Conservation (phyloP, 2,113 vertebrate species). For the Phoxinus phoxinus region DNA sequence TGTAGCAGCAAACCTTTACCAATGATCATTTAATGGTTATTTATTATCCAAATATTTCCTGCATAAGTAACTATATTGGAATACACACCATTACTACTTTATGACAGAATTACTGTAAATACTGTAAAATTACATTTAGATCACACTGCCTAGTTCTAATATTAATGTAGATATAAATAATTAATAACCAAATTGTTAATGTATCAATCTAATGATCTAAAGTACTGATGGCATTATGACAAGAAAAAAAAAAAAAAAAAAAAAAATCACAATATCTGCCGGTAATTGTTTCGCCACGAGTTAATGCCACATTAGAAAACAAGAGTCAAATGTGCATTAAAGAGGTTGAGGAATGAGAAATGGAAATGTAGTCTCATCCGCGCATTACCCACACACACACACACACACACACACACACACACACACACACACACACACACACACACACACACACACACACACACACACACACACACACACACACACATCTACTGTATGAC, state of each 20-base stretch:
- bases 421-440: constrained; percentile 42
- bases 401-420: constrained; percentile 29
- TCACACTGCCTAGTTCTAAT: neutral
- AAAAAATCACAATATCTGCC: neutral
- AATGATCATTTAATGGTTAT: neutral
- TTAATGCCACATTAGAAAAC: neutral
- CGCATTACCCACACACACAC: constrained; percentile 32
- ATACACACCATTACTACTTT: neutral
- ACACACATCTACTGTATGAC: constrained; percentile 33
- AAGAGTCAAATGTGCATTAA: neutral
- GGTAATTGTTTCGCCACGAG: neutral
- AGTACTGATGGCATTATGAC: neutral
- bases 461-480: constrained; percentile 40
- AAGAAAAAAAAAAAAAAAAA: too few species aligned
- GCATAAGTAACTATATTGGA: neutral
- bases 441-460: constrained; percentile 27
- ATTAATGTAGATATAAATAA: neutral
- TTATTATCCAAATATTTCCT: neutral
- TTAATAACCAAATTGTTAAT: neutral
- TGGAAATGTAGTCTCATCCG: neutral
- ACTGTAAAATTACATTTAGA: neutral
- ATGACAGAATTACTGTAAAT: neutral
- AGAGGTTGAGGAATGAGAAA: constrained; percentile 15
- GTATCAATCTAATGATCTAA: neutral
- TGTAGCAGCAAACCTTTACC: neutral